Percentiles rank a stretch among this genome's conserved stretches.
Conservation (phyloP, 2,888 invertebrate genomes). For the Oxystoma pomonae region DNA sequence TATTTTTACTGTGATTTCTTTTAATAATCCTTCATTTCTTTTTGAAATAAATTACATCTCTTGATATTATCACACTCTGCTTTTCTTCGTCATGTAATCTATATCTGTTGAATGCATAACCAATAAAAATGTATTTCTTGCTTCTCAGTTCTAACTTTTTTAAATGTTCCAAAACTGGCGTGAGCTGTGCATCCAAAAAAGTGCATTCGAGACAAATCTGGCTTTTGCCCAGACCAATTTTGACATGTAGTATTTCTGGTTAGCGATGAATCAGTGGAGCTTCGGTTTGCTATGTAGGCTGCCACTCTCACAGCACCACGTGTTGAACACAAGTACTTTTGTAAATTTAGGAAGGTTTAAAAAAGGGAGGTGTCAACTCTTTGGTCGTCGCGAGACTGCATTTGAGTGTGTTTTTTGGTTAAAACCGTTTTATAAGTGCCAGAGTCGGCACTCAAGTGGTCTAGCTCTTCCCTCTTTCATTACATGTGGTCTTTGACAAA, state of each 20-base stretch:
- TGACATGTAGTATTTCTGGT: background rate
- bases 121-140: conserved; percentile 1
- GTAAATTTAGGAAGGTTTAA: too few species aligned
- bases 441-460: too few species aligned
- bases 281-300: background rate
- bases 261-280: background rate
- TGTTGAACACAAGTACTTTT: too few species aligned
- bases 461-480: too few species aligned
- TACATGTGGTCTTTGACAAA: too few species aligned
- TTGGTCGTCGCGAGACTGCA: too few species aligned
- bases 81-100: too few species aligned
- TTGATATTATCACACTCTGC: background rate
- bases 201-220: background rate
- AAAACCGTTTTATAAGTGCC: too few species aligned
- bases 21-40: background rate
- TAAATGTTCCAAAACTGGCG: background rate
- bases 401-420: too few species aligned
- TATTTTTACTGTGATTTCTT: background rate
- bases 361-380: too few species aligned
- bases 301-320: background rate
- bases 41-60: background rate
- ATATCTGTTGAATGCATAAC: too few species aligned
- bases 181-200: background rate
- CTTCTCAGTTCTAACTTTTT: too few species aligned
- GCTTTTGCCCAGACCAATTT: background rate